Evolutionary conservation across 1,140 invertebrate species (phyloP).

Genomic region (Brachionus manjavacas): DNA sequence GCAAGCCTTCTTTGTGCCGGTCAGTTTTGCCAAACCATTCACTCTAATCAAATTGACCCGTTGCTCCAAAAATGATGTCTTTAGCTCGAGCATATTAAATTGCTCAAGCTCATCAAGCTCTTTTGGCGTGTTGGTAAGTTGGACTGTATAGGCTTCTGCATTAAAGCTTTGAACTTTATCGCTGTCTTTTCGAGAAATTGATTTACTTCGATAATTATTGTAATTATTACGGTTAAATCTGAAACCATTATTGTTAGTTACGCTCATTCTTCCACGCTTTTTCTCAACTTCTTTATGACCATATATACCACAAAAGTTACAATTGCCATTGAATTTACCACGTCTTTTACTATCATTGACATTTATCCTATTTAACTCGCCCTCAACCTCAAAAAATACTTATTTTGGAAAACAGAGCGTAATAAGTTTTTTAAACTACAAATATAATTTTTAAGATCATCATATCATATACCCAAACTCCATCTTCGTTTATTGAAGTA

Average conservation of each 20-base stretch:
- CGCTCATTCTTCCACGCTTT: neutral
- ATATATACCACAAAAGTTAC: neutral
- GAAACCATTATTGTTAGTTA: neutral
- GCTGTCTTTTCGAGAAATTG: neutral
- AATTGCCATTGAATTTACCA: neutral
- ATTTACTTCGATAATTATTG: neutral
- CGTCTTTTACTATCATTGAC: neutral
- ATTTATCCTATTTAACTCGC: neutral
- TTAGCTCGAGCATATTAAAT: neutral
- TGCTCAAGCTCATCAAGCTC: neutral
- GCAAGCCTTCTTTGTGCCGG: neutral
- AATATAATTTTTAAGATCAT: too few species aligned
- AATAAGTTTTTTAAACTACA: too few species aligned
- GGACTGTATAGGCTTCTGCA: neutral
- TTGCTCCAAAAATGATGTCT: neutral
- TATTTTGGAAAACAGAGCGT: too few species aligned
- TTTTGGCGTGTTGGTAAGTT: neutral
- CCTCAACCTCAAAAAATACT: neutral
- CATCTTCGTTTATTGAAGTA: too few species aligned
- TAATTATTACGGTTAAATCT: neutral
- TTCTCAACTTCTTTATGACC: neutral
- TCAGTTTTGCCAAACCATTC: neutral
- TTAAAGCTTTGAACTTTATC: neutral
- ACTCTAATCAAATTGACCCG: neutral
- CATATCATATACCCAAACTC: too few species aligned